phyloP scores from a whole-genome alignment of 37 sponge, comb jelly and placozoan species.

The Axinella damicornis region DNA sequence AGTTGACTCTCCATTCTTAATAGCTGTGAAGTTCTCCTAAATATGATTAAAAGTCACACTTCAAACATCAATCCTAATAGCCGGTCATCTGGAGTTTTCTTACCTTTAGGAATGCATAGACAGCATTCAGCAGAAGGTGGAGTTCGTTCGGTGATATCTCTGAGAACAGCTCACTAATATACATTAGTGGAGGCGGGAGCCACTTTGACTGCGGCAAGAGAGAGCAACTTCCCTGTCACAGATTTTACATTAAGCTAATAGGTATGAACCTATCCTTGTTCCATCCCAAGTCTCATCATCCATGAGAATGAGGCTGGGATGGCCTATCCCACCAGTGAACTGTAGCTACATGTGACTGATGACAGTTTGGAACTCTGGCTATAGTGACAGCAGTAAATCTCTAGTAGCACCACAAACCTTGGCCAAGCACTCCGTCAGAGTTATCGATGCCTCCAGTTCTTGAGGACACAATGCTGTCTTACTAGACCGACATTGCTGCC shows the following conservation, averaged over 20 bases:
- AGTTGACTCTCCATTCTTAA: background rate
- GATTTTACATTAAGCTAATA: too few relatives aligned
- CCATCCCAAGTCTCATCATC: too few relatives aligned
- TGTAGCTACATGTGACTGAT: too few relatives aligned
- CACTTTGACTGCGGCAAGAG: constrained; percentile 20
- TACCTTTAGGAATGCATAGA: constrained; percentile 37
- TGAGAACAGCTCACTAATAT: constrained; percentile 35
- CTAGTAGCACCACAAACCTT: constrained; percentile 23
- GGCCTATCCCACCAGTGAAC: too few relatives aligned
- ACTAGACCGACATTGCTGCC: constrained; percentile 21
- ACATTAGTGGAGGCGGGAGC: constrained; percentile 21
- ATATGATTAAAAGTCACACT: too few relatives aligned
- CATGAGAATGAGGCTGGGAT: too few relatives aligned
- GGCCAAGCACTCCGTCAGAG: constrained; percentile 27
- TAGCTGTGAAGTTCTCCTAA: background rate
- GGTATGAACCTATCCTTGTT: too few relatives aligned
- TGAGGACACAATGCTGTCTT: constrained; percentile 1
- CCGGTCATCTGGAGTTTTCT: too few relatives aligned
- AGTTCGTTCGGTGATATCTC: constrained; percentile 21
- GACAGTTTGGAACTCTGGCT: too few relatives aligned
- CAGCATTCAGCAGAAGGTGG: constrained; percentile 8
- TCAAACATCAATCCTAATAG: too few relatives aligned
- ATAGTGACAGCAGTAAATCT: too few relatives aligned
- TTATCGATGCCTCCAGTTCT: constrained; percentile 20
- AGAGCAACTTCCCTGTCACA: too few relatives aligned